phyloP scores from a whole-genome alignment of 2,888 invertebrate species.

The Limenitis camilla region DNA sequence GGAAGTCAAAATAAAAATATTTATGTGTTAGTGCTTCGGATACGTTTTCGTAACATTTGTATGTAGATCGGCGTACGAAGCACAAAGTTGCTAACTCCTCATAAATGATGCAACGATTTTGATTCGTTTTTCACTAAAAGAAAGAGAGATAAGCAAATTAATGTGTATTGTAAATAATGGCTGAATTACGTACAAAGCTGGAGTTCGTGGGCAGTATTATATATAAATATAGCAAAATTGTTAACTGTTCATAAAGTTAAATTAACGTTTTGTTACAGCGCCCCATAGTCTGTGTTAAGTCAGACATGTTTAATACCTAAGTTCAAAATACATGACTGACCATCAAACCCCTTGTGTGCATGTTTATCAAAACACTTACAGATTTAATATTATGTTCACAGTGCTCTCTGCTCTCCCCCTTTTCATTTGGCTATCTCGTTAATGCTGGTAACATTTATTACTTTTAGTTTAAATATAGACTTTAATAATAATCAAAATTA shows the following conservation, averaged over 20 bases:
- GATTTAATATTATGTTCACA: slow-evolving; percentile 22
- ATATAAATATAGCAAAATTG: background rate
- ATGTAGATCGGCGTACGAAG: too few species aligned
- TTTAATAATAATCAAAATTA: background rate
- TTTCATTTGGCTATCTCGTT: slow-evolving; percentile 12
- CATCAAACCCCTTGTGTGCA: slow-evolving; percentile 8
- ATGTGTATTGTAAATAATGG: slow-evolving; percentile 15
- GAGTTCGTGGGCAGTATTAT: slow-evolving; percentile 2
- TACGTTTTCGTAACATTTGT: too few species aligned
- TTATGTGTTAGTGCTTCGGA: too few species aligned
- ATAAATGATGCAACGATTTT: too few species aligned
- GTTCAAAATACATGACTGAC: background rate
- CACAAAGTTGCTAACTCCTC: too few species aligned
- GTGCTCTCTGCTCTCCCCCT: slow-evolving; percentile 13
- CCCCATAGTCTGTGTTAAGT: too few species aligned
- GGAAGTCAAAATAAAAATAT: too few species aligned
- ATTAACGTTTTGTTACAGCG: background rate
- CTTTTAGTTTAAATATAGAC: background rate
- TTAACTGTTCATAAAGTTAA: background rate
- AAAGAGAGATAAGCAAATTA: too few species aligned
- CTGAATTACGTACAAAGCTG: slow-evolving; percentile 6
- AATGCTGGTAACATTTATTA: slow-evolving; percentile 14
- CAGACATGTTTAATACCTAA: background rate
- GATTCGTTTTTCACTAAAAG: too few species aligned
- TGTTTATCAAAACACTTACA: slow-evolving; percentile 21